A percentile compares a stretch with the other conserved stretches of the same genome.
Conservation (phyloP, 2,888 invertebrate genomes). For the Biston betularia region DNA sequence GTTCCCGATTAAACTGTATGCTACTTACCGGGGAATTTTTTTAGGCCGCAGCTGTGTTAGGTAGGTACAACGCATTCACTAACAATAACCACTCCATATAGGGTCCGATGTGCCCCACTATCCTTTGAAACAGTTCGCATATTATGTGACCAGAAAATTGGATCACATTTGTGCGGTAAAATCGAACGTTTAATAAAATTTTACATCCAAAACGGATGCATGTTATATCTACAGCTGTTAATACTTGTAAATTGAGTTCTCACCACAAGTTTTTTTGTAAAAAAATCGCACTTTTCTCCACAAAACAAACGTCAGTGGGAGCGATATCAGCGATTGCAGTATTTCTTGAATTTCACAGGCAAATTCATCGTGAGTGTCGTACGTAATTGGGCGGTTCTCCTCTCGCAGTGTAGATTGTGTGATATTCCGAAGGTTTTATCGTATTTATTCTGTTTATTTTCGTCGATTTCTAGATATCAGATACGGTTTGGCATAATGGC, state of each 20-base stretch:
- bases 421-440: conserved; percentile 6
- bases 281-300: conserved; percentile 13
- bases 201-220: not conserved
- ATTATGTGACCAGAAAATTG: not conserved
- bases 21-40: conserved; percentile 1
- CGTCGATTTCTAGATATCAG: conserved; percentile 22
- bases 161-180: not conserved
- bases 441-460: conserved; percentile 14
- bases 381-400: not conserved
- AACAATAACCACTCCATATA: not conserved
- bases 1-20: not conserved
- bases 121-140: not conserved
- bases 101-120: not conserved
- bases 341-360: conserved; percentile 21
- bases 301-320: conserved; percentile 21
- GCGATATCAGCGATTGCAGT: conserved; percentile 3
- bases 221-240: not conserved
- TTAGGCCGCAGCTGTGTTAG: not conserved
- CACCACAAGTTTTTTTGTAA: conserved; percentile 13
- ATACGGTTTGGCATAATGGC: conserved; percentile 25
- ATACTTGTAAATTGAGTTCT: not conserved
- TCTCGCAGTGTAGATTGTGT: not conserved
- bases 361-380: conserved; percentile 25
- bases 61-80: not conserved
- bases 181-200: not conserved